Base-by-base conservation (phyloP, 1,140 invertebrate species). In the Eriosoma lanigerum region DNA sequence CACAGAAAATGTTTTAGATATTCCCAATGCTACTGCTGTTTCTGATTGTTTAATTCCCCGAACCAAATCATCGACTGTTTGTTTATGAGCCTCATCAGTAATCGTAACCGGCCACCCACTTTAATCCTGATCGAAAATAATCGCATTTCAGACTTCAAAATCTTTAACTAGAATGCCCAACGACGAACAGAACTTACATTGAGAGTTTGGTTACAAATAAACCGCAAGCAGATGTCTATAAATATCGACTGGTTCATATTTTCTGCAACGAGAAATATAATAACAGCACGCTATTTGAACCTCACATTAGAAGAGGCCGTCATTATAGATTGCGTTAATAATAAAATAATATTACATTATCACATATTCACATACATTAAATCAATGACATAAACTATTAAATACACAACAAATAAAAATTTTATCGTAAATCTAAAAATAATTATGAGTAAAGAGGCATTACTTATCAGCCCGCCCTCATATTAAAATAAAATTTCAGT, bases 241-340 rank as follows among this genome's bases (percentile, higher is more conserved):
- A n/a, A n/a, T n/a, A n/a, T n/a, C n/a, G n/a, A n/a, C n/a, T n/a
- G n/a, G n/a, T n/a, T n/a, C n/a, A n/a, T n/a, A n/a, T n/a, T n/a
- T n/a, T n/a, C n/a, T n/a, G n/a, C n/a, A n/a, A n/a, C n/a, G n/a
- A n/a, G n/a, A n/a, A n/a, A n/a, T n/a, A n/a, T n/a, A 54, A 75
- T 75, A 9, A 75, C 50, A 52, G 72, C 72, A 54, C 72, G 24
- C 17, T 75, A n/a, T 48, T 75, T 75, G 26, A 50, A 75, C 21
- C 72, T 19, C 52, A 56, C 52, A 21, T 21, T n/a, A 3, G 17
- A 21, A 56, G 52, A 6, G 52, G 68, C 44, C 52, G 52, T 56
- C n/a, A 56, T 21, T 56, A 56, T 56, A 56, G n/a, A 56, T 56
- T 21, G 5, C n/a, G n/a, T 21, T 8, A 56, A 56, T 56, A 56